Percentiles rank a stretch among this genome's conserved stretches.
Conservation (phyloP, 2,797 vertebrate genomes). For the Chelmon rostratus region DNA sequence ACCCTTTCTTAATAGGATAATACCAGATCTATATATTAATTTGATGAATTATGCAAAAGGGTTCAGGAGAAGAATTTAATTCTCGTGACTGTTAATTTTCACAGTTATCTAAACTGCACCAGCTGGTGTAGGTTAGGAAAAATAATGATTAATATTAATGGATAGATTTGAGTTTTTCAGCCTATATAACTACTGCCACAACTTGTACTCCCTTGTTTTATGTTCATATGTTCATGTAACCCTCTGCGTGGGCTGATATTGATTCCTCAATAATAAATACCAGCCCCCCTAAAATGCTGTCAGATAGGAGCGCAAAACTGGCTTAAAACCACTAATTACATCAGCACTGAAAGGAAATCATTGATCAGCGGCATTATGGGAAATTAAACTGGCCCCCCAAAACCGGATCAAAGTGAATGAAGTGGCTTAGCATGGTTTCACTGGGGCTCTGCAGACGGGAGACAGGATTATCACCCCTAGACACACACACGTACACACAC, state of each 20-base stretch:
- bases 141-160: slow-evolving; percentile 40
- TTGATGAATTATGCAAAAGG: slow-evolving; percentile 66
- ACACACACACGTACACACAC: slow-evolving; percentile 22
- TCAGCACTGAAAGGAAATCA: slow-evolving; percentile 93
- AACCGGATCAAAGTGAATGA: slow-evolving; percentile 92
- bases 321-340: slow-evolving; percentile 93
- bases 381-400: slow-evolving; percentile 88
- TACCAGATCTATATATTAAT: slow-evolving; percentile 64
- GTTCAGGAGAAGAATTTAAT: slow-evolving; percentile 63
- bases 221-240: slow-evolving; percentile 40
- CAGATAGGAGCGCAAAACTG: slow-evolving; percentile 80
- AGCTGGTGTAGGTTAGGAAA: slow-evolving; percentile 28
- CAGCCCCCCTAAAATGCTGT: slow-evolving; percentile 73
- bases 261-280: slow-evolving; percentile 90
- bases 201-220: slow-evolving; percentile 21
- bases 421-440: slow-evolving; percentile 87
- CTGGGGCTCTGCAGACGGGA: slow-evolving; percentile 67
- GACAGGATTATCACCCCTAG: slow-evolving; percentile 73
- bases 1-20: slow-evolving; percentile 62
- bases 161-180: slow-evolving; percentile 25
- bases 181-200: background rate
- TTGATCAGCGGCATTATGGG: slow-evolving; percentile 92
- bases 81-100: slow-evolving; percentile 63
- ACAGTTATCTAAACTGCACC: slow-evolving; percentile 55
- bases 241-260: slow-evolving; percentile 84